Percentiles rank a stretch among this genome's conserved stretches.
These are phyloP conservation scores for Corvus moneduloides DNA, from an alignment of 2,113 vertebrate species.

Conservation along the genomic window DNA sequence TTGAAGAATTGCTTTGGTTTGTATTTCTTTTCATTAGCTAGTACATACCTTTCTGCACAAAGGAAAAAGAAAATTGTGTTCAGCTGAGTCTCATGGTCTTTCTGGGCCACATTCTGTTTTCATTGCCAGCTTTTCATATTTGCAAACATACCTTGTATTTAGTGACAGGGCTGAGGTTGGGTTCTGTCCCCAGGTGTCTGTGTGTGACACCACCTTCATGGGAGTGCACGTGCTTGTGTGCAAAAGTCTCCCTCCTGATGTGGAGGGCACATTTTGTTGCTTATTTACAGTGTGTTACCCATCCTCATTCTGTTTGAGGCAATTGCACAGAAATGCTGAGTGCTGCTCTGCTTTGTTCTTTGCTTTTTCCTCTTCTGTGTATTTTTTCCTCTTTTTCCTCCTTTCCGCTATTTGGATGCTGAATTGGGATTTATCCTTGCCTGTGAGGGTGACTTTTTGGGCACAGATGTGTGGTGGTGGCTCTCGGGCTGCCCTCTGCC, in stretches of 20 bases:
- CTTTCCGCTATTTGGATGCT: background rate
- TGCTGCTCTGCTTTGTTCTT: background rate
- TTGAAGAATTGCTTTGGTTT: background rate
- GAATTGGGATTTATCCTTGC: background rate
- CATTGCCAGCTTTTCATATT: background rate
- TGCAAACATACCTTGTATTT: background rate
- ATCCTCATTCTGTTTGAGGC: background rate
- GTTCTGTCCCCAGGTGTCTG: background rate
- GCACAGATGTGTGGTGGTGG: background rate
- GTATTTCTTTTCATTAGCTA: background rate
- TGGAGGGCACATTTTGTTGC: background rate
- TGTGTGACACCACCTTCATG: background rate
- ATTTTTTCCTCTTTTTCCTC: background rate
- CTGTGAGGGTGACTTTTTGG: background rate
- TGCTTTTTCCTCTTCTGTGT: background rate
- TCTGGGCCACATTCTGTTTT: background rate
- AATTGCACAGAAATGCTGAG: background rate
- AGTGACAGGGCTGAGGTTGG: background rate
- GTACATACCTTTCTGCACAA: background rate
- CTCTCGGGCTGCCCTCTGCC: background rate
- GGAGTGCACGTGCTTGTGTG: background rate
- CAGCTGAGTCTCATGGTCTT: background rate
- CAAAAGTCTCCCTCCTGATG: accelerated
- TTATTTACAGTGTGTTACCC: background rate
- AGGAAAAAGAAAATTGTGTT: background rate